A percentile compares a stretch with the other conserved stretches of the same genome.
phyloP scores from a whole-genome alignment of 2,113 vertebrate species.

The Thymallus thymallus region DNA sequence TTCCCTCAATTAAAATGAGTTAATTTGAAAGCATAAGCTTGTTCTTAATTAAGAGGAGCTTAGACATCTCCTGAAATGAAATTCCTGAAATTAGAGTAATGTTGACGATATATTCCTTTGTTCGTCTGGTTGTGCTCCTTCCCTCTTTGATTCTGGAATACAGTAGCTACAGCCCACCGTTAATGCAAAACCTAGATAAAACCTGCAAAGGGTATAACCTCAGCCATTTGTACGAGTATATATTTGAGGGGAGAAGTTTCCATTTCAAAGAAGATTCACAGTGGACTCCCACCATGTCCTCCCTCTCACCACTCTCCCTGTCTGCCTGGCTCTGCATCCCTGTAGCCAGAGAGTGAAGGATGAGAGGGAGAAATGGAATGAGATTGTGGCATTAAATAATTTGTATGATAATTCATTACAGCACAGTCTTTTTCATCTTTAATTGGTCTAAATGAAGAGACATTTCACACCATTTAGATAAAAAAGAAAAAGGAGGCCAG shows the following conservation, averaged over 20 bases:
- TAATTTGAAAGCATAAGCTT: constrained; percentile 79
- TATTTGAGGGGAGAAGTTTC: constrained; percentile 57
- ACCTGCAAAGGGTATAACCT: constrained; percentile 54
- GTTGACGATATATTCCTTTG: constrained; percentile 65
- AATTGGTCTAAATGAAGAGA: constrained; percentile 86
- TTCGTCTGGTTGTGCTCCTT: constrained; percentile 48
- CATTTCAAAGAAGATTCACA: constrained; percentile 63
- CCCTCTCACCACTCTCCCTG: constrained; percentile 36
- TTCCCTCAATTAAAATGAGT: constrained; percentile 72
- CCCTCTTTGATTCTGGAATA: constrained; percentile 41
- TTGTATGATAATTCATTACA: constrained; percentile 87
- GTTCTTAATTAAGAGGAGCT: constrained; percentile 77
- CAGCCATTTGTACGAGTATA: constrained; percentile 36
- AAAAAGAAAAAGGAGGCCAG: constrained; percentile 71
- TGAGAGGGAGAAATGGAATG: constrained; percentile 58
- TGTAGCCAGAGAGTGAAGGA: constrained; percentile 55
- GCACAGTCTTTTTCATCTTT: constrained; percentile 82
- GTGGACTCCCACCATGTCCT: constrained; percentile 54
- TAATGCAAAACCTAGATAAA: constrained; percentile 49
- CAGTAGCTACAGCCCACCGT: constrained; percentile 71
- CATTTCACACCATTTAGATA: constrained; percentile 86
- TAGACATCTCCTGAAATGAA: constrained; percentile 74
- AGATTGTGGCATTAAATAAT: constrained; percentile 83
- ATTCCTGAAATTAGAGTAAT: constrained; percentile 71
- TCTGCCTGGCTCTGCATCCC: constrained; percentile 55